Base-by-base conservation (phyloP, 2,888 invertebrate genomes). In the Cryptocheilus praepositus region DNA sequence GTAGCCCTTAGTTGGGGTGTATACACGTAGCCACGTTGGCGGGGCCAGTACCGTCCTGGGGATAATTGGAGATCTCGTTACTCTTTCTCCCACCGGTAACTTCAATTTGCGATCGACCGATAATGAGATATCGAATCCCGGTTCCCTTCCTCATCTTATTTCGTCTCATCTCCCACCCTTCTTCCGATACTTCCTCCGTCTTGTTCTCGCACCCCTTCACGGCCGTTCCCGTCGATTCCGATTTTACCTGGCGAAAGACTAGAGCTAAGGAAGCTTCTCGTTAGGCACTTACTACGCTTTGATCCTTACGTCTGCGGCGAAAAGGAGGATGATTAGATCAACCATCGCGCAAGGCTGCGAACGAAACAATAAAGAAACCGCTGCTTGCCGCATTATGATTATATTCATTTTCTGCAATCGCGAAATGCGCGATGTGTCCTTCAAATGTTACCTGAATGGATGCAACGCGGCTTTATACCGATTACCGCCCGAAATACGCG, bases 31-130 rank as follows among this genome's bases (percentile, higher is more conserved):
- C 36, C 49, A 54, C 61, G 77, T 73, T 62, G 52, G 52, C 15
- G 52, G 21, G 25, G 25, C 25, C 25, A 11, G 11, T 36, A 72
- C 76, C 74, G 71, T 77, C 70, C 75, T 62, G 69, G 69, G 76
- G 77, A 83, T 83, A 82, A 83, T 83, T 81, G 83, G 77, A 82
- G 79, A 83, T 83, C 81, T 81, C 78, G 82, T 83, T 83, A 83
- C 77, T 79, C 73, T 36, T 36, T 36, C 49, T 70, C 70, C 71
- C 65, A 61, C 71, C 49, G 65, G 71, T 73, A 75, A 81, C 77
- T 81, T 79, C 74, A 81, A 79, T 81, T 80, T 77, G 53, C 69
- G 76, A 81, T 80, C 77, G 69, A 73, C 73, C 76, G 77, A 79
- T 80, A 81, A 81, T 80, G 79, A 80, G 81, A 81, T 81, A 80